Conservation (phyloP, 2,797 vertebrate species). For the Tenualosa ilisha region DNA sequence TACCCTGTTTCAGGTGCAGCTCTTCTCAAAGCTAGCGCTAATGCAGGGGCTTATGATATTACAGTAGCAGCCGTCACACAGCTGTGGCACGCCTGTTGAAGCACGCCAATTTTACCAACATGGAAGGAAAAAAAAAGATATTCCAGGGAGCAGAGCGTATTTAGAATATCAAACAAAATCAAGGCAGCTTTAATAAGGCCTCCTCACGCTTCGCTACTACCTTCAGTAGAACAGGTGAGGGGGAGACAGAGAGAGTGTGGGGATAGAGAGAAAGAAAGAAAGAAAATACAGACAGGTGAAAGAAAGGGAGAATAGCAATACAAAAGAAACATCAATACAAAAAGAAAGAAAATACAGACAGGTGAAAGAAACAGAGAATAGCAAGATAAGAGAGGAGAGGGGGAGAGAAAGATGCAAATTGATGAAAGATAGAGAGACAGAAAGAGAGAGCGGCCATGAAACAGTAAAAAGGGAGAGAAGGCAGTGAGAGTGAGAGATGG, state of each 20-base stretch:
- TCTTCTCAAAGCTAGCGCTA: background rate
- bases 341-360: background rate
- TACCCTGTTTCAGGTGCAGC: slow-evolving; percentile 43
- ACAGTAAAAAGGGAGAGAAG: background rate
- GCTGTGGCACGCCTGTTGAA: slow-evolving; percentile 17
- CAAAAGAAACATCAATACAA: background rate
- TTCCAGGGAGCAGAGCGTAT: slow-evolving; percentile 63
- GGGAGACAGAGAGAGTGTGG: slow-evolving; percentile 37
- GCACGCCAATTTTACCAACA: slow-evolving; percentile 45
- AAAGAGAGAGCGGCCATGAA: background rate
- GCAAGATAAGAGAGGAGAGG: background rate
- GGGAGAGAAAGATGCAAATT: too few relatives aligned
- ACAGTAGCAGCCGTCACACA: slow-evolving; percentile 48
- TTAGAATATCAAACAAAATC: slow-evolving; percentile 83
- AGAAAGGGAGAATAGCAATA: background rate
- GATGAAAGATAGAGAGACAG: background rate
- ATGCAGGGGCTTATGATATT: slow-evolving; percentile 55
- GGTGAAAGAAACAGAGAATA: background rate
- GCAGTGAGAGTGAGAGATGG: background rate
- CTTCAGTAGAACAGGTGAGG: slow-evolving; percentile 53
- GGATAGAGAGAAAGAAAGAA: background rate
- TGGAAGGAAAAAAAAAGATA: slow-evolving; percentile 46
- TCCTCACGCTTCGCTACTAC: slow-evolving; percentile 59
- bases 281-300: background rate
- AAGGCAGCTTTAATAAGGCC: slow-evolving; percentile 74